Evolutionary conservation across 2,888 invertebrate genomes (phyloP).

Genomic region (Ischnus inquisitorius): DNA sequence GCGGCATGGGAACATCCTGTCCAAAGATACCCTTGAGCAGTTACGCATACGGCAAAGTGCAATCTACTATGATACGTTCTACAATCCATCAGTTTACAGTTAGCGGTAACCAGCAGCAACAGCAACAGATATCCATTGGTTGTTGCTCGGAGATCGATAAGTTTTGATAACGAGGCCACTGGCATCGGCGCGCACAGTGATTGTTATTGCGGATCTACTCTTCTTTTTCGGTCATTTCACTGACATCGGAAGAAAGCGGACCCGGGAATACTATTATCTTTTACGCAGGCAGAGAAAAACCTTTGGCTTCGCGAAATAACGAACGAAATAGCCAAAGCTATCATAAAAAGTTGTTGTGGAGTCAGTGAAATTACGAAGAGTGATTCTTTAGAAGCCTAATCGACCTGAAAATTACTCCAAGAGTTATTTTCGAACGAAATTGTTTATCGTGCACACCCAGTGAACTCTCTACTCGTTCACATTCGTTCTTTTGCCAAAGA

Average conservation of each 20-base stretch:
- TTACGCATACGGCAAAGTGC: slow-evolving; percentile 75
- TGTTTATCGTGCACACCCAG: not conserved
- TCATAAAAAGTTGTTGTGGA: too few relatives aligned
- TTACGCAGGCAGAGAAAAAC: not conserved
- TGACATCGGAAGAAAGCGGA: not conserved
- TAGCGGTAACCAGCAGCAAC: slow-evolving; percentile 71
- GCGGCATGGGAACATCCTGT: slow-evolving; percentile 82
- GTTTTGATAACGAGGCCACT: slow-evolving; percentile 78
- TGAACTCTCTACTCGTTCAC: not conserved
- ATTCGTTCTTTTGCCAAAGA: not conserved
- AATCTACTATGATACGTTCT: slow-evolving; percentile 78
- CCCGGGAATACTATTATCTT: not conserved
- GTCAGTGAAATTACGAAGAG: too few relatives aligned
- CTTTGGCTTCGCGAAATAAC: not conserved
- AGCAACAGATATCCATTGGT: slow-evolving; percentile 11
- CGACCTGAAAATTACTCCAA: not conserved
- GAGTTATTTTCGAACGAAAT: not conserved
- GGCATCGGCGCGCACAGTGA: slow-evolving; percentile 64
- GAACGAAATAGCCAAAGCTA: too few relatives aligned
- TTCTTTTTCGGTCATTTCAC: not conserved
- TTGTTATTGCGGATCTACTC: not conserved
- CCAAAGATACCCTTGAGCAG: slow-evolving; percentile 75
- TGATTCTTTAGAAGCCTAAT: too few relatives aligned
- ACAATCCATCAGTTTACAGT: slow-evolving; percentile 81
- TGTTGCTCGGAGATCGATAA: slow-evolving; percentile 78